Base-by-base conservation (phyloP, 2,113 vertebrate species). In the Xiphophorus couchianus region DNA sequence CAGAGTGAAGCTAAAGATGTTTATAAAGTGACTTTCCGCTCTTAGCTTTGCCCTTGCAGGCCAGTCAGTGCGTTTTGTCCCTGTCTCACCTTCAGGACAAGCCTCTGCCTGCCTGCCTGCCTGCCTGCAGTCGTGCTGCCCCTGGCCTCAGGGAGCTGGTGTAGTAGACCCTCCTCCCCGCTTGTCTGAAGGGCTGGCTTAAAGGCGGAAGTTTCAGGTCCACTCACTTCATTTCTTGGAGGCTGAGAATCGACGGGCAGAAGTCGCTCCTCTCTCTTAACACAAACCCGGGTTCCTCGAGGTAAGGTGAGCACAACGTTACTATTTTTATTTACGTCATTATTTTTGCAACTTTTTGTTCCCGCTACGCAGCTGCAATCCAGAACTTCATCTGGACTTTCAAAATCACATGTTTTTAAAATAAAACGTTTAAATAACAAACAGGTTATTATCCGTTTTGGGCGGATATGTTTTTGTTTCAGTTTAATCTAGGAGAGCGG, bases 141-240 rank as follows among this genome's bases (percentile, higher is more conserved):
- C 51, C 51, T 25, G 25, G 25, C 51, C 51, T n/a, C 19, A n/a
- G 51, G n/a, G 51, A n/a, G 51, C 51, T n/a, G 51, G 7, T n/a
- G 6, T 58, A 25, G 35, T 37, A 48, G 17, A 58, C 51, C 51
- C 51, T 58, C 51, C 51, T 58, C 6, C 25, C 22, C 22, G 65
- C 78, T 39, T 76, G 64, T 37, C 74, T 78, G 37, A 68, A 42
- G 83, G 84, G 61, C 58, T 80, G 80, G 85, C 70, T 89, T 85
- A 86, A 39, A 92, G 66, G 81, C 93, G 93, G 93, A 94, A 94
- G 93, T 89, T 71, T 68, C 19, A 83, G 63, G 84, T 89, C 86
- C 86, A 83, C 68, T 90, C 82, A 74, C 51, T 64, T 48, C 77
- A 91, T 74, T 90, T 80, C 12, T 88, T 25, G 27, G 39, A 77